Base-by-base conservation (phyloP, 1,140 invertebrate species). In the Brachionus calyciflorus region DNA sequence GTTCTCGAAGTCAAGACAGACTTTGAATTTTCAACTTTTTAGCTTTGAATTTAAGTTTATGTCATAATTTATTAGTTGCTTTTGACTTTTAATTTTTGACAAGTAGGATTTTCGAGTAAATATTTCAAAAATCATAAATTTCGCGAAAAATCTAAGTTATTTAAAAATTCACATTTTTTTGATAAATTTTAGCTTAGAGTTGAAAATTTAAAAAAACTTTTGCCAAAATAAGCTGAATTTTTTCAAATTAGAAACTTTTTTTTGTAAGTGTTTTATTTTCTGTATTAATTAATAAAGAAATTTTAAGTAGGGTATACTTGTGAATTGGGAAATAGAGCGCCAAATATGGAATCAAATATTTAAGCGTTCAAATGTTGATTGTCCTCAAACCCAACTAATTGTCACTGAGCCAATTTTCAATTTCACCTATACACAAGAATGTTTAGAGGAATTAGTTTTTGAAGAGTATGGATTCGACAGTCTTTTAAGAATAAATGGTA, bases 331-430 rank as follows among this genome's bases (percentile, higher is more conserved):
- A 14, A 19, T 76, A 12, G 41, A 76, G 33, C 17, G 21, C 55
- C 73, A 76, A 76, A 19, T 76, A 14, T 76, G 73, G 73, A 44
- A 57, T 57, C 51, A 76, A 28, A 44, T 76, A 17, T 76, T 76
- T 33, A 57, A 57, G 41, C 41, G 30, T 37, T 70, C 10, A 26
- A 44, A 41, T 3, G 21, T 73, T 4, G 69, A 73, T 30, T 21
- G 40, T n/a, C 1, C 44, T 19, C 28, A 55, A 12, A 73, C 73
- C 21, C 73, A 76, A 37, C 41, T 76, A n/a, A 41, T 76, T 19
- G 53, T 76, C 6, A 76, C 73, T 0, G 73, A 76, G 21, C 73
- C 73, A 10, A 57, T 76, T 30, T 60, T 76, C 12, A 76, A 76
- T 48, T 76, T 76, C 51, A 41, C 46, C 6, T 49, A 37, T 26